Conservation (phyloP, 2,797 vertebrate species). For the Sternotherus odoratus region DNA sequence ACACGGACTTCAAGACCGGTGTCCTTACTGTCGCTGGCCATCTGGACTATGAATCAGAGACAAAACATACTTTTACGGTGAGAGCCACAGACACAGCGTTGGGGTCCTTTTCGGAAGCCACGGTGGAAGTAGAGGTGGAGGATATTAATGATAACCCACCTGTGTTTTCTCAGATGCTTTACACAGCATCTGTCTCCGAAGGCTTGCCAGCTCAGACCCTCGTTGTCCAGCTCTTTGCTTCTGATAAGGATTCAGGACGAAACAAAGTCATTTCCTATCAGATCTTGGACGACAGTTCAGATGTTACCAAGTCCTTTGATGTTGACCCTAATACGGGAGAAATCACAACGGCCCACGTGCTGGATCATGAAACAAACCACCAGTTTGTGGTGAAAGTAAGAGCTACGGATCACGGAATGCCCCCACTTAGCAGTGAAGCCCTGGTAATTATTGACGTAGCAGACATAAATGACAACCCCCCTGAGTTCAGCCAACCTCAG, state of each 20-base stretch:
- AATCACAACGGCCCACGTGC: conserved; percentile 85
- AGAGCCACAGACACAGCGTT: conserved; percentile 93
- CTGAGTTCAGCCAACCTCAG: conserved; percentile 88
- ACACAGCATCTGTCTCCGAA: conserved; percentile 84
- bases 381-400: conserved; percentile 89
- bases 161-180: conserved; percentile 85
- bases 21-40: conserved; percentile 90
- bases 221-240: conserved; percentile 87
- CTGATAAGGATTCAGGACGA: conserved; percentile 90
- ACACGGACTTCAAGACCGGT: conserved; percentile 95
- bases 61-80: conserved; percentile 87
- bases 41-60: conserved; percentile 91
- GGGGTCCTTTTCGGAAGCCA: conserved; percentile 92
- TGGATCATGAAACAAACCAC: conserved; percentile 90
- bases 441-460: conserved; percentile 87
- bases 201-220: conserved; percentile 87
- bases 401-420: conserved; percentile 88
- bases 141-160: conserved; percentile 95
- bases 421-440: conserved; percentile 87
- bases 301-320: conserved; percentile 85
- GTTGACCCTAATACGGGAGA: conserved; percentile 88
- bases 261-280: conserved; percentile 90
- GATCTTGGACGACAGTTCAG: conserved; percentile 86
- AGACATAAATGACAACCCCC: conserved; percentile 96
- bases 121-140: conserved; percentile 92